Percentiles rank a stretch among this genome's conserved stretches.
These are phyloP conservation scores for Oryctes rhinoceros DNA, from an alignment of 1,140 invertebrate genomes.

Conservation along the genomic window DNA sequence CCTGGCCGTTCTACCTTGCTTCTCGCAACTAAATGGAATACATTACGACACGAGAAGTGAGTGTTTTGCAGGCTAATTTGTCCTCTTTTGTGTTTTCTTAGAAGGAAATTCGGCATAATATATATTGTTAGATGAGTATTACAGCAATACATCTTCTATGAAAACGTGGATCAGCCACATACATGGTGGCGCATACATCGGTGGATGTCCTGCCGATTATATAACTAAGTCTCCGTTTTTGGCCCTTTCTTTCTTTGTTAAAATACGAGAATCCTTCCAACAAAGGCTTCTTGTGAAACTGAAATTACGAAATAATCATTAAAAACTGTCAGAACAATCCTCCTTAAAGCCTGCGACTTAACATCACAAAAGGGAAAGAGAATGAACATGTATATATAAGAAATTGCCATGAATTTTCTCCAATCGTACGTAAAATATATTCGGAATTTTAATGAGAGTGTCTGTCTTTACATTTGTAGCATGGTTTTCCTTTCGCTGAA, in stretches of 20 bases:
- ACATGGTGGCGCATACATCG: not conserved
- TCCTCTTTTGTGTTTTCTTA: too few relatives aligned
- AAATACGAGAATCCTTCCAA: not conserved
- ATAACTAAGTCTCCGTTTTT: too few relatives aligned
- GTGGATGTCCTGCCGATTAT: not conserved
- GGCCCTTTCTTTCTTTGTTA: too few relatives aligned
- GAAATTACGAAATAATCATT: not conserved
- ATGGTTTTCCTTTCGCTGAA: too few relatives aligned
- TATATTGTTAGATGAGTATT: too few relatives aligned
- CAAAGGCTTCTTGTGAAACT: not conserved
- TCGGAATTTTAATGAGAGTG: not conserved
- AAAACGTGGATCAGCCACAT: too few relatives aligned
- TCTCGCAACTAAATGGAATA: conserved; percentile 78
- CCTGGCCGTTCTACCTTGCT: conserved; percentile 73
- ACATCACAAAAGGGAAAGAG: not conserved
- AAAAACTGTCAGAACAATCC: too few relatives aligned
- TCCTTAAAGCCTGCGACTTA: not conserved
- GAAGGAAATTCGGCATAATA: too few relatives aligned
- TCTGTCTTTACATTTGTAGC: not conserved
- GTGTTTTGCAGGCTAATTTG: conserved; percentile 53
- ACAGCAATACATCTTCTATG: too few relatives aligned
- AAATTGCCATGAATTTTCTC: not conserved
- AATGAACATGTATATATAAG: not conserved
- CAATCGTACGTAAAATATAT: not conserved
- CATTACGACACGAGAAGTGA: conserved; percentile 76